These are phyloP conservation scores for Cuniculus paca DNA, from an alignment of 2,797 vertebrate genomes.

Conservation along the genomic window DNA sequence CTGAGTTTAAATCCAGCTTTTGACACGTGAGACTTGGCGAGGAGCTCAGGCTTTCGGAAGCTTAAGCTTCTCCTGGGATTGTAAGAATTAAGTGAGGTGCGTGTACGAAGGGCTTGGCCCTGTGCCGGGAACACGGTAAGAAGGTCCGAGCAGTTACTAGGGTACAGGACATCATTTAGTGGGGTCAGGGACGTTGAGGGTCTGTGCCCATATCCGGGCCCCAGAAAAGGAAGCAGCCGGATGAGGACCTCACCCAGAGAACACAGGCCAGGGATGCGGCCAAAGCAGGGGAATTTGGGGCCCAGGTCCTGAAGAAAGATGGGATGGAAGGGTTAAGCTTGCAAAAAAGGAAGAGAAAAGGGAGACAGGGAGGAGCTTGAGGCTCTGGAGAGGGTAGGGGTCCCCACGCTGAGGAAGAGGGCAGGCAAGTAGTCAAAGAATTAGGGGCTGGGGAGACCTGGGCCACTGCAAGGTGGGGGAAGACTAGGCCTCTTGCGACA, in stretches of 20 bases:
- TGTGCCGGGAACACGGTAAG: conserved; percentile 39
- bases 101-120: background rate
- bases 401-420: background rate
- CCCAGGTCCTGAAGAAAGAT: background rate
- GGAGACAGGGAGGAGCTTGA: background rate
- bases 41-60: background rate
- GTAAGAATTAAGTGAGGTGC: conserved; percentile 45
- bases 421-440: background rate
- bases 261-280: background rate
- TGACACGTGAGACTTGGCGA: background rate
- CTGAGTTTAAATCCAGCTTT: conserved; percentile 35
- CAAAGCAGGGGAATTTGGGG: background rate
- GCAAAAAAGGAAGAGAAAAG: background rate
- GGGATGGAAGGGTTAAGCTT: background rate
- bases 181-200: background rate
- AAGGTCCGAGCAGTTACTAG: background rate
- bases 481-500: background rate
- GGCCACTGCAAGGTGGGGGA: background rate
- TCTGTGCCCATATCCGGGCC: background rate
- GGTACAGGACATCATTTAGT: background rate
- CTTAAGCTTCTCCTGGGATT: conserved; percentile 8
- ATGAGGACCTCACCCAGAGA: background rate
- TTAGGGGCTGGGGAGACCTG: no score
- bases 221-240: background rate
- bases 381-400: background rate